These are phyloP conservation scores for Ophioninae sp. DNA, from an alignment of 2,888 invertebrate species.

Conservation along the genomic window DNA sequence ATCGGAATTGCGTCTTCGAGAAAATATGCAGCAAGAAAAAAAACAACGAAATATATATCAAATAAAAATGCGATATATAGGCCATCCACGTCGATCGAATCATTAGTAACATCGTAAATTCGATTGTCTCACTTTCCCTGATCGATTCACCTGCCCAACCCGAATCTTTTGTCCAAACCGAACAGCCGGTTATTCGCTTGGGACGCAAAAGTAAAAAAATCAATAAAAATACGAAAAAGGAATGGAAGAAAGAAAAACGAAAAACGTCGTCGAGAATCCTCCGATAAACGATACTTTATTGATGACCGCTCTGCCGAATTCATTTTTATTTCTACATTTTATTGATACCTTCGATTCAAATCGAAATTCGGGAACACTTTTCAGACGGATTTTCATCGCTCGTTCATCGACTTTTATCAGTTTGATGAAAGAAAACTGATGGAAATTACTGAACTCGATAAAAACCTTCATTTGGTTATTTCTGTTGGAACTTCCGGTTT, in stretches of 20 bases:
- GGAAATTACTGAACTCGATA: too few relatives aligned
- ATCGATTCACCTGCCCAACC: slow-evolving; percentile 44
- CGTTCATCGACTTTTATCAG: neutral
- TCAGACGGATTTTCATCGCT: too few relatives aligned
- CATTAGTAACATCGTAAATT: slow-evolving; percentile 54
- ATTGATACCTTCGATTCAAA: neutral
- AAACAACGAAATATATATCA: slow-evolving; percentile 23
- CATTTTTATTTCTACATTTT: neutral
- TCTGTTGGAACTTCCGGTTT: too few relatives aligned
- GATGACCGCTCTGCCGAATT: neutral
- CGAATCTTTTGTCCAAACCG: neutral
- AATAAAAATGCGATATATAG: slow-evolving; percentile 46
- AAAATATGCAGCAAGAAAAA: slow-evolving; percentile 20
- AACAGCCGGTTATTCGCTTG: neutral
- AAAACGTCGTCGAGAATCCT: neutral
- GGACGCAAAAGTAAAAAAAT: neutral
- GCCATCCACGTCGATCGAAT: slow-evolving; percentile 31
- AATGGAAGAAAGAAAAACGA: neutral
- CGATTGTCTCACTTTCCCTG: slow-evolving; percentile 35
- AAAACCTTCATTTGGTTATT: too few relatives aligned
- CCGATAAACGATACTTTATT: neutral
- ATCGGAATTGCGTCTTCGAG: slow-evolving; percentile 15
- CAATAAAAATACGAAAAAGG: too few relatives aligned
- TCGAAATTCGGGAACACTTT: neutral
- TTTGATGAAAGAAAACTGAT: too few relatives aligned